phyloP scores from a whole-genome alignment of 2,888 invertebrate genomes.

The Ethmia dodecea region DNA sequence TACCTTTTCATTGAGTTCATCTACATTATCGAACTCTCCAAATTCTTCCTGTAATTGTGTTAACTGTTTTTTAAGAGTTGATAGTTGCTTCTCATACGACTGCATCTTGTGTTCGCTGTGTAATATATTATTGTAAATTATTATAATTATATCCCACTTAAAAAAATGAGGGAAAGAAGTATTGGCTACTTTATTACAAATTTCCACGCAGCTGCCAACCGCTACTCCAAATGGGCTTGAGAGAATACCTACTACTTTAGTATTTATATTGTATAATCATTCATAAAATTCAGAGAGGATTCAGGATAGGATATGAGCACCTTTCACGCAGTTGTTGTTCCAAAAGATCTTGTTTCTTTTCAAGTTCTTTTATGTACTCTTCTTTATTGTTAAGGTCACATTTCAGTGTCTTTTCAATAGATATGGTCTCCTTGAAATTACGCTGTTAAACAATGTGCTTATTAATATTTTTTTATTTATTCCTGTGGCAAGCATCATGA shows the following conservation, averaged over 20 bases:
- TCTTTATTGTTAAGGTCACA: constrained; percentile 37
- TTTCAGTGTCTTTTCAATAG: constrained; percentile 34
- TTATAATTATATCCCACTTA: no score
- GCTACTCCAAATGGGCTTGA: no score
- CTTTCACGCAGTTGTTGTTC: constrained; percentile 47
- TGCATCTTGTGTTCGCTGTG: constrained; percentile 53
- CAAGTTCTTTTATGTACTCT: constrained; percentile 41
- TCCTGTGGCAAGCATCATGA: background rate
- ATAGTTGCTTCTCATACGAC: constrained; percentile 48
- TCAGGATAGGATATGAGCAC: no score
- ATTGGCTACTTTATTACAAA: no score
- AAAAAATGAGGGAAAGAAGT: no score
- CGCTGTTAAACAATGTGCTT: constrained; percentile 27
- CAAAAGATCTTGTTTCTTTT: constrained; percentile 36
- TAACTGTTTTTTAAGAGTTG: constrained; percentile 44
- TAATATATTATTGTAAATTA: constrained; percentile 16
- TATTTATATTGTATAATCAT: no score
- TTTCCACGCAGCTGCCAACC: no score
- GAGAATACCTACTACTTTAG: no score
- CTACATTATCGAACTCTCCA: constrained; percentile 50
- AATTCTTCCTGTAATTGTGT: constrained; percentile 47
- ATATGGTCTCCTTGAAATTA: constrained; percentile 34
- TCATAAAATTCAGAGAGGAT: no score
- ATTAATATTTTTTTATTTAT: background rate
- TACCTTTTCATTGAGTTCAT: constrained; percentile 50